Evolutionary conservation across 2,113 vertebrate species (phyloP), one percentile per base, ranked within the genome.

Genomic region (Zosterops lateralis): DNA sequence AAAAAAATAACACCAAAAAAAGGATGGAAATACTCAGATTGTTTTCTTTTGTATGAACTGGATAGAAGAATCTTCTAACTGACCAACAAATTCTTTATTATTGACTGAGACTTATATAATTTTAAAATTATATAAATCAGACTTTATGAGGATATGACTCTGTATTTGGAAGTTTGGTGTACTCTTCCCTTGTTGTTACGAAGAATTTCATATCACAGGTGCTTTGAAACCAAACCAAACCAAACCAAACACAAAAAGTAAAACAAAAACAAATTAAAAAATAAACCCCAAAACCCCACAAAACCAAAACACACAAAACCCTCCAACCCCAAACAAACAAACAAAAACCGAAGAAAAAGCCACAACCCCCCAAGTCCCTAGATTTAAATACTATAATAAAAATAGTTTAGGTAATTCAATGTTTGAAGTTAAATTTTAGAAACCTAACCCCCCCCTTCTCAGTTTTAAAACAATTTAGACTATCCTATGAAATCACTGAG

Each of bases 81-180:
- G 34, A 48, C 34, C 56, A 36, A 34, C 24, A 89, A 95, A 92
- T 94, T 94, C n/a, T 24, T 14, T 78, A 95, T 91, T 96, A 78
- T 76, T 90, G 65, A 75, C 44, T 95, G 56, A 84, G 28, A 84
- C 40, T 70, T 44, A 44, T 44, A 25, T 67, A 44, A 92, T 86
- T 70, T 73, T 50, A 28, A 88, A 66, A 66, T 85, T 5, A 28
- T 34, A 60, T 34, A 53, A 66, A 67, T 36, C 29, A 58, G 51
- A 3, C 31, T 38, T 86, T 29, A 24, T 50, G 83, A 66, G 12
- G 6, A 38, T 73, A 29, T 4, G 25, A 56, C 6, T 26, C 14
- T 56, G 15, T 64, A 26, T 65, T 73, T 61, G 14, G 40, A 84
- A 68, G 7, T 42, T 67, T 50, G 54, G 29, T 66, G 18, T 48